A percentile compares a stretch with the other conserved stretches of the same genome.
These are phyloP conservation scores for Cantharis rufa DNA, from an alignment of 2,888 invertebrate species.

Conservation along the genomic window DNA sequence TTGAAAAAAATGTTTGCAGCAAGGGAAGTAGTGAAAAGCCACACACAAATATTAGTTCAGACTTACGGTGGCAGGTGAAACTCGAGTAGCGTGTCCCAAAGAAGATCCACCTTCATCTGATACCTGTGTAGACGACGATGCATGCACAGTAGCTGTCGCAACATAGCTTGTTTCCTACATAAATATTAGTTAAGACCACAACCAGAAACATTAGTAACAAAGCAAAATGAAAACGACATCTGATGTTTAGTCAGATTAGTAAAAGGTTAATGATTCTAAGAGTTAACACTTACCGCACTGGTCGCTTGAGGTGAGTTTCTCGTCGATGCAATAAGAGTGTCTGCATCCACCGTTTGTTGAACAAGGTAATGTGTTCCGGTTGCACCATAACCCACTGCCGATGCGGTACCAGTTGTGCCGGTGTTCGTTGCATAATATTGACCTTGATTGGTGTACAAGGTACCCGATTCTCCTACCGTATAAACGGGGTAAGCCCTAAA, in stretches of 20 bases:
- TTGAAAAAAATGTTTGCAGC: background rate
- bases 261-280: background rate
- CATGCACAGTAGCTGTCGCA: slow-evolving; percentile 60
- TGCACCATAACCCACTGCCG: slow-evolving; percentile 52
- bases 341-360: slow-evolving; percentile 66
- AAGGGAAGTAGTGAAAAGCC: background rate
- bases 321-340: slow-evolving; percentile 64
- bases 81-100: slow-evolving; percentile 78
- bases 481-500: slow-evolving; percentile 76
- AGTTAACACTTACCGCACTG: slow-evolving; percentile 64
- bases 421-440: slow-evolving; percentile 73
- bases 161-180: slow-evolving; percentile 57
- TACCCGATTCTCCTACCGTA: slow-evolving; percentile 67
- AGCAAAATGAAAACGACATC: background rate
- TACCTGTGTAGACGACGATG: slow-evolving; percentile 52
- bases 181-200: slow-evolving; percentile 42
- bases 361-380: slow-evolving; percentile 70
- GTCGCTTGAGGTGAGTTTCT: slow-evolving; percentile 72
- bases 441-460: slow-evolving; percentile 67
- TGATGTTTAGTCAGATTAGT: background rate
- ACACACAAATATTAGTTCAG: slow-evolving; percentile 9
- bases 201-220: slow-evolving; percentile 24
- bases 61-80: slow-evolving; percentile 91
- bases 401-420: slow-evolving; percentile 64
- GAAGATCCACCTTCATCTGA: slow-evolving; percentile 61